Percentiles rank a stretch among this genome's conserved stretches.
phyloP scores from a whole-genome alignment of 2,888 invertebrate species.

The Drepana falcataria region DNA sequence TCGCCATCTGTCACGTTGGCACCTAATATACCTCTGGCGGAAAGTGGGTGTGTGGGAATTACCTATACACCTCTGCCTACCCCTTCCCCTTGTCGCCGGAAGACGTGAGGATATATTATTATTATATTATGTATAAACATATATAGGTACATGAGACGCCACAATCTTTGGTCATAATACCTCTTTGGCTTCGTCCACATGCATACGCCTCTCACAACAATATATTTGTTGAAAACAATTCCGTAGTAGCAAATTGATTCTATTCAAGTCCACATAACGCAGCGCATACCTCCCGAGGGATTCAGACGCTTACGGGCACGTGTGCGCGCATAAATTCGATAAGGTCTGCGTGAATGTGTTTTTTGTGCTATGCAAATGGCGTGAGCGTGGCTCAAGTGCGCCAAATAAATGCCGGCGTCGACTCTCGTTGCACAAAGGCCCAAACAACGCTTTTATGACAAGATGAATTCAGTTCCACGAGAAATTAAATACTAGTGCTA shows the following conservation, averaged over 20 bases:
- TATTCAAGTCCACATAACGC: conserved; percentile 17
- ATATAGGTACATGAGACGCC: no score
- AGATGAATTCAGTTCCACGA: conserved; percentile 11
- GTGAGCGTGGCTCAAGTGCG: conserved; percentile 27
- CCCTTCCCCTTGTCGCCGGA: no score
- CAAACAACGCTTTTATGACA: conserved; percentile 15
- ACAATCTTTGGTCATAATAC: no score
- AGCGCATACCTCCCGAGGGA: conserved; percentile 16
- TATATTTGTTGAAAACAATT: no score
- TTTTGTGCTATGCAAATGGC: conserved; percentile 42
- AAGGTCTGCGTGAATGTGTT: conserved; percentile 45
- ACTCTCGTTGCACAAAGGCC: not conserved
- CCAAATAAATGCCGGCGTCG: conserved; percentile 23
- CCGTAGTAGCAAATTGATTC: conserved; percentile 4
- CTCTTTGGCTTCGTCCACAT: no score
- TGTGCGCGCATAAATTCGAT: conserved; percentile 62
- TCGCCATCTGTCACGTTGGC: no score
- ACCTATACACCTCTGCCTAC: no score
- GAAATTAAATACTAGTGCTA: not conserved
- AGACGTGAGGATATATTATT: no score
- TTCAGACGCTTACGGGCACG: conserved; percentile 41
- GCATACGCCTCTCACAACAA: no score
- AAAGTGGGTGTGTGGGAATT: no score
- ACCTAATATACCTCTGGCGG: no score
- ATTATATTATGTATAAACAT: no score